Evolutionary conservation across 2,888 invertebrate genomes (phyloP), one percentile per base, ranked within the genome.

Genomic region (Lasius platythorax): DNA sequence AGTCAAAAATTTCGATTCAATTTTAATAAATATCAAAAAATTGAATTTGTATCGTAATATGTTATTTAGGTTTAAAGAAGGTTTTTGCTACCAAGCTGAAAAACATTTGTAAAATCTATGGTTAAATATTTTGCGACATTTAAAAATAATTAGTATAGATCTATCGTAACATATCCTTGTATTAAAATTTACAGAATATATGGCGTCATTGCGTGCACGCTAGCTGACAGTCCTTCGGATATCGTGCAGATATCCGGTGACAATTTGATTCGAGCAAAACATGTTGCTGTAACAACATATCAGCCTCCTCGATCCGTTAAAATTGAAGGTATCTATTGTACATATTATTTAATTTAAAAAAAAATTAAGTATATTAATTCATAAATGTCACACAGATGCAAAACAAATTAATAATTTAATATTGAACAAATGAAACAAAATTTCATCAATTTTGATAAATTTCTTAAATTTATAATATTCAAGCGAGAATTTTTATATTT

Each of bases 191-290:
- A 86, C 95, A 96, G 96, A 95, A 95, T 96, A 95, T 95, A 96
- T 91, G 95, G 95, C 94, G 94, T 95, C 91, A 91, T 95, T 89
- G 95, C 95, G 91, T 93, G 93, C 91, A 95, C 93, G 85, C 92
- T 94, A 84, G 95, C 95, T 85, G 96, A 96, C 90, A 96, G 96
- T 61, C 12, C 78, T 58, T 43, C 79, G 85, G 96, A 96, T 91
- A 95, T 96, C 89, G 96, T 96, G 28, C 97, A 64, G 95, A 96
- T 91, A 96, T 97, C 82, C 53, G 53, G n/a, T 46, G 79, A 61
- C 37, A 81, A n/a, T 40, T 43, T 82, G 53, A 64, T 40, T 40
- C 76, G 76, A 72, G 50, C 46, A 96, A 96, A 90, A 94, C 95
- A 28, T 93, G 95, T 72, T 82, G 89, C 82, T 87, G 88, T 63